Percentiles rank a stretch among this genome's conserved stretches.
phyloP scores from a whole-genome alignment of 2,888 invertebrate genomes.

The Zygogramma bicolorata region DNA sequence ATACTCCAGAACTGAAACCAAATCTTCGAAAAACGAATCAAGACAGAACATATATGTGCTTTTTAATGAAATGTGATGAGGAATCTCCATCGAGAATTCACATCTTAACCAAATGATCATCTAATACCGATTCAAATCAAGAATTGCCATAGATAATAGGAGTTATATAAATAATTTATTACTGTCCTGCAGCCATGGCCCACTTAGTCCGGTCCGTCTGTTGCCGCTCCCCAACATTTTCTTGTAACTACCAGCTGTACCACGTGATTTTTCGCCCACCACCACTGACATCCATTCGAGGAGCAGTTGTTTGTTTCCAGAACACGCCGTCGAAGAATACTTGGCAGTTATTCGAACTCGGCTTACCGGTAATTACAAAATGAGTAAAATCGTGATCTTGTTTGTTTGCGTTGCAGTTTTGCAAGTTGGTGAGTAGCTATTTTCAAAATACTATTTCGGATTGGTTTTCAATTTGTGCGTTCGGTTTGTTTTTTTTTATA shows the following conservation, averaged over 20 bases:
- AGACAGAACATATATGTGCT: too few relatives aligned
- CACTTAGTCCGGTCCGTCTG: not conserved
- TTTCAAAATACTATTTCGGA: too few relatives aligned
- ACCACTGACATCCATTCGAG: not conserved
- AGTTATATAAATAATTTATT: not conserved
- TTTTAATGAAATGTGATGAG: too few relatives aligned
- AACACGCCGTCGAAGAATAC: not conserved
- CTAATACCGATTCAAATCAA: too few relatives aligned
- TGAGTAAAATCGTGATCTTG: slow-evolving; percentile 37
- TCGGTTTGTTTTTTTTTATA: too few relatives aligned
- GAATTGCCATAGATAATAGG: too few relatives aligned
- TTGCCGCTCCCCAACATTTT: slow-evolving; percentile 18
- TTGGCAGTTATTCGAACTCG: not conserved
- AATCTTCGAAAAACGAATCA: too few relatives aligned
- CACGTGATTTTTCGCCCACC: slow-evolving; percentile 21
- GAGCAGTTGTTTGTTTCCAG: not conserved
- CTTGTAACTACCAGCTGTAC: not conserved
- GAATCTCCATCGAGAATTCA: too few relatives aligned
- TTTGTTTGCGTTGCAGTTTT: slow-evolving; percentile 32
- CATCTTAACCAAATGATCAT: too few relatives aligned
- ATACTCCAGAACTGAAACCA: too few relatives aligned
- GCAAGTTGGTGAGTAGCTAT: slow-evolving; percentile 28
- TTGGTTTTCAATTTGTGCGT: too few relatives aligned
- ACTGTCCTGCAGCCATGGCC: not conserved
- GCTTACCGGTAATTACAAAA: slow-evolving; percentile 15